phyloP scores from a whole-genome alignment of 2,888 invertebrate species.

The Eumacrocentrus americanus region DNA sequence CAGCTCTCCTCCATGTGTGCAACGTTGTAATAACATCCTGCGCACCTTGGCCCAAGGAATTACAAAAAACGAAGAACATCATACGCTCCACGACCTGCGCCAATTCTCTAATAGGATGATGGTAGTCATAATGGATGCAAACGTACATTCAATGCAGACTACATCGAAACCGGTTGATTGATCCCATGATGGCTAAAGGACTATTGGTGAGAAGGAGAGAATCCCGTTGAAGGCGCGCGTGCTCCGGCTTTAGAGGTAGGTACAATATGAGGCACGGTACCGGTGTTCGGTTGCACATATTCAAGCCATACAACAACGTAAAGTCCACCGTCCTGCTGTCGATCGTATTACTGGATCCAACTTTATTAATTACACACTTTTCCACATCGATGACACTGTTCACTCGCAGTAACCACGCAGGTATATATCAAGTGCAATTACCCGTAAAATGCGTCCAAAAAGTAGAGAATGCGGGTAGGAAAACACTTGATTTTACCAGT shows the following conservation, averaged over 20 bases:
- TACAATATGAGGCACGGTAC: background rate
- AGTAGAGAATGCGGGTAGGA: background rate
- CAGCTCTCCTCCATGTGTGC: too few species aligned
- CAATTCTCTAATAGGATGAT: too few species aligned
- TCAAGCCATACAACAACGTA: constrained; percentile 25
- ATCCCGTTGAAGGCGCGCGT: background rate
- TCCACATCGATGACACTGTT: background rate
- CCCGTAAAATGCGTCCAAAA: constrained; percentile 15
- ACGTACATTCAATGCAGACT: too few species aligned
- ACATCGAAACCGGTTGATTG: too few species aligned
- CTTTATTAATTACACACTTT: constrained; percentile 16
- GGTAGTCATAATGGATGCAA: too few species aligned
- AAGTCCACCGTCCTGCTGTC: constrained; percentile 15
- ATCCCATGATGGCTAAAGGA: background rate
- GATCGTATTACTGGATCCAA: constrained; percentile 20
- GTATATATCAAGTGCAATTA: constrained; percentile 4
- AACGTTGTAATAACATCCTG: background rate
- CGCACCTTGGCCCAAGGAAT: background rate
- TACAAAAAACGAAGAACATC: background rate
- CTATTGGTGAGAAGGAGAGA: too few species aligned
- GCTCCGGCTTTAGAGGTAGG: too few species aligned
- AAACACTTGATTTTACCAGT: background rate
- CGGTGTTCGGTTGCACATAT: constrained; percentile 21
- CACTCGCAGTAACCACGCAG: background rate
- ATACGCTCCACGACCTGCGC: background rate